Conservation (phyloP, 2,888 invertebrate genomes). For the Nyleta sp. region DNA sequence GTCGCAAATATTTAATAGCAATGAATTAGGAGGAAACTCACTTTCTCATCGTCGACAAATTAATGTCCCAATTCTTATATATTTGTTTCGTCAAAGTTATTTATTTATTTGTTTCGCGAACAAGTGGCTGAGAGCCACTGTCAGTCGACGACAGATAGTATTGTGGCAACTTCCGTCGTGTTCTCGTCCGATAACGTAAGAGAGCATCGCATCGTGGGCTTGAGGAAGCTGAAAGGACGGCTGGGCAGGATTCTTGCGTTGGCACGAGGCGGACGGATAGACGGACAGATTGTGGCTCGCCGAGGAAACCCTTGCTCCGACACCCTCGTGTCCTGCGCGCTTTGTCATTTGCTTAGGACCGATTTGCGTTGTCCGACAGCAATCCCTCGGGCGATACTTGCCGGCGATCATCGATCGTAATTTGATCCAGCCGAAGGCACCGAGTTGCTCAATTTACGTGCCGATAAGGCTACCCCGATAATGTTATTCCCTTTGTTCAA, state of each 20-base stretch:
- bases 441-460: constrained; percentile 49
- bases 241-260: constrained; percentile 74
- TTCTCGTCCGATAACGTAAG: constrained; percentile 75
- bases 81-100: no score
- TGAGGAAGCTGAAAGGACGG: constrained; percentile 78
- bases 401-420: constrained; percentile 77
- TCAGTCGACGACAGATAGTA: constrained; percentile 76
- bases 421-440: constrained; percentile 74
- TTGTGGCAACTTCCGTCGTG: constrained; percentile 76
- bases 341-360: constrained; percentile 79
- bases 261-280: constrained; percentile 70
- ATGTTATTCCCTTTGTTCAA: constrained; percentile 51
- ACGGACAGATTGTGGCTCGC: constrained; percentile 80
- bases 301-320: constrained; percentile 74
- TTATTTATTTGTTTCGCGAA: no score
- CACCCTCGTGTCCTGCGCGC: constrained; percentile 54
- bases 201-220: constrained; percentile 73
- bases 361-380: constrained; percentile 72
- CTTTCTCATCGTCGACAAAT: no score
- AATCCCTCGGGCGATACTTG: constrained; percentile 68
- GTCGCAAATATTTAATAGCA: background rate
- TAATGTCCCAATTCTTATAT: no score
- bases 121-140: constrained; percentile 72
- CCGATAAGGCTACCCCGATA: constrained; percentile 42
- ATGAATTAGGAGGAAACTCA: no score